A percentile compares a stretch with the other conserved stretches of the same genome.
These are phyloP conservation scores for Acromyrmex echinatior DNA, from an alignment of 1,140 invertebrate genomes.

Conservation along the genomic window DNA sequence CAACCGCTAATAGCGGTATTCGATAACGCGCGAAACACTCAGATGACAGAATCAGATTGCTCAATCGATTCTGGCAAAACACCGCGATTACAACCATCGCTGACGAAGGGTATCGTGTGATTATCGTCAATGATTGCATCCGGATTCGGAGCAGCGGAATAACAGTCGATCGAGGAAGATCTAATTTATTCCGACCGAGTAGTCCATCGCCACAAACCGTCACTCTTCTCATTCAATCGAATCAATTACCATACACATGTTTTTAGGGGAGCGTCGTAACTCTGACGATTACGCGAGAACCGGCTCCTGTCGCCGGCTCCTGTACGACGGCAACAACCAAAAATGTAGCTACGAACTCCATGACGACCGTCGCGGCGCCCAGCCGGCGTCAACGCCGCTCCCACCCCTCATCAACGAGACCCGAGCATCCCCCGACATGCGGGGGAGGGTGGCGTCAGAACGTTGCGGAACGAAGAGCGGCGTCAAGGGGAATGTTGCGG, in stretches of 20 bases:
- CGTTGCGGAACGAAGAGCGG: constrained; percentile 62
- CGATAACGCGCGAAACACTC: constrained; percentile 61
- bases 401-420: constrained; percentile 7
- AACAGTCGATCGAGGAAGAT: neutral
- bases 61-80: constrained; percentile 51
- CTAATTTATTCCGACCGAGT: neutral
- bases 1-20: constrained; percentile 60
- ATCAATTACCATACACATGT: constrained; percentile 37
- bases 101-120: neutral
- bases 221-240: neutral
- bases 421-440: constrained; percentile 52
- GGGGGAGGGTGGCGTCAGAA: constrained; percentile 66
- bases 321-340: constrained; percentile 65
- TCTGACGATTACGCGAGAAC: constrained; percentile 69
- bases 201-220: neutral
- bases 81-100: neutral
- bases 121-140: neutral
- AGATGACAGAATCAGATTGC: constrained; percentile 46
- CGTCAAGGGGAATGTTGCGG: constrained; percentile 61
- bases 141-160: neutral
- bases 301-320: constrained; percentile 64
- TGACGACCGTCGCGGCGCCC: constrained; percentile 65
- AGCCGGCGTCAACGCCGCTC: constrained; percentile 39
- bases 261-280: constrained; percentile 29
- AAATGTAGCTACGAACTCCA: constrained; percentile 56